Percentiles rank a stretch among this genome's conserved stretches.
These are phyloP conservation scores for Ethmia dodecea DNA, from an alignment of 2,888 invertebrate species.

Conservation along the genomic window DNA sequence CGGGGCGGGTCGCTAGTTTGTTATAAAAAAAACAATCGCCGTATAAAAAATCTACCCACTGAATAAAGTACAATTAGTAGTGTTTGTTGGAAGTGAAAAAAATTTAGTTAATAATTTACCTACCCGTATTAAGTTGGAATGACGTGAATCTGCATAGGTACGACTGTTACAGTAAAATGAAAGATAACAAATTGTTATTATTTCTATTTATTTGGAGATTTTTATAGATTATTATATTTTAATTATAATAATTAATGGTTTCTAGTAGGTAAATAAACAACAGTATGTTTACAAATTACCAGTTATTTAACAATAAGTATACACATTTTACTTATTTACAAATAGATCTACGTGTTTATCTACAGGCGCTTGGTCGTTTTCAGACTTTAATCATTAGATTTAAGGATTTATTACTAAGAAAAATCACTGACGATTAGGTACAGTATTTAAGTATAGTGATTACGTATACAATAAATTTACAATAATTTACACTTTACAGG, in stretches of 20 bases:
- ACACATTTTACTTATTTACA: slow-evolving; percentile 61
- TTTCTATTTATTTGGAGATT: slow-evolving; percentile 63
- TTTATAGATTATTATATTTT: slow-evolving; percentile 41
- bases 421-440: slow-evolving; percentile 40
- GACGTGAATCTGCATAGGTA: too few species aligned
- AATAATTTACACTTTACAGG: slow-evolving; percentile 36
- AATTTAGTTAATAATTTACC: too few species aligned
- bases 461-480: slow-evolving; percentile 29
- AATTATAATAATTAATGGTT: slow-evolving; percentile 39
- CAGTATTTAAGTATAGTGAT: slow-evolving; percentile 29
- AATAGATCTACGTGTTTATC: slow-evolving; percentile 52
- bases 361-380: slow-evolving; percentile 73
- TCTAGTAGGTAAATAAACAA: slow-evolving; percentile 68
- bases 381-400: slow-evolving; percentile 62
- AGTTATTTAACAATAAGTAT: slow-evolving; percentile 53
- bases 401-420: slow-evolving; percentile 36
- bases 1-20: too few species aligned
- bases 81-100: too few species aligned
- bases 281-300: slow-evolving; percentile 50
- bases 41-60: too few species aligned
- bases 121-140: too few species aligned
- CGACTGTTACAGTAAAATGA: too few species aligned
- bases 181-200: too few species aligned
- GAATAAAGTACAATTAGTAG: too few species aligned
- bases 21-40: too few species aligned